These are phyloP conservation scores for Sebastes elongatus DNA, from an alignment of 2,797 vertebrate species.

Conservation along the genomic window DNA sequence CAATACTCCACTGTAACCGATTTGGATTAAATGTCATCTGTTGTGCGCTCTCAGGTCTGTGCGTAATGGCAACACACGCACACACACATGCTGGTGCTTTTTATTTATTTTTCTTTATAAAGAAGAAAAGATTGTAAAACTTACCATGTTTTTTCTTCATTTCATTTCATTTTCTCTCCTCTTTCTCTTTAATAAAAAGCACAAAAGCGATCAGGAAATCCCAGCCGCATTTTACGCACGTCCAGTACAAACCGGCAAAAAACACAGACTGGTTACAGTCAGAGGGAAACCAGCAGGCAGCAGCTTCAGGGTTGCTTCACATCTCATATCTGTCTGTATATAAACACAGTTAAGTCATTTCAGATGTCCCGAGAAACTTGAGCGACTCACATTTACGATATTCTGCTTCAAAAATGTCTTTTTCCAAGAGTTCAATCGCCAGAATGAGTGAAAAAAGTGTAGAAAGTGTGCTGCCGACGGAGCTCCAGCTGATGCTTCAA, in stretches of 20 bases:
- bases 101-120: not conserved
- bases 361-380: not conserved
- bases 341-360: not conserved
- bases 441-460: constrained; percentile 10
- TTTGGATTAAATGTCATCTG: not conserved
- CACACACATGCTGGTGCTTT: not conserved
- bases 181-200: not conserved
- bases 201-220: constrained; percentile 17
- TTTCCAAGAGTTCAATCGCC: not conserved
- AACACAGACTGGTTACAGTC: not conserved
- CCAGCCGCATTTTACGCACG: constrained; percentile 55
- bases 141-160: constrained; percentile 41
- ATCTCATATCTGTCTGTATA: not conserved
- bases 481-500: constrained; percentile 1
- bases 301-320: not conserved
- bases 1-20: not conserved
- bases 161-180: not conserved
- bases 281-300: not conserved
- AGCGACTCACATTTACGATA: not conserved
- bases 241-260: constrained; percentile 23
- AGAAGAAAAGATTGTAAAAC: not conserved
- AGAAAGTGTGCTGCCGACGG: not conserved
- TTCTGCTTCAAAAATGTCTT: not conserved
- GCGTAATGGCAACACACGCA: constrained; percentile 55
- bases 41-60: constrained; percentile 18